Evolutionary conservation across 2,113 vertebrate species (phyloP).

Genomic region (Mastomys coucha): DNA sequence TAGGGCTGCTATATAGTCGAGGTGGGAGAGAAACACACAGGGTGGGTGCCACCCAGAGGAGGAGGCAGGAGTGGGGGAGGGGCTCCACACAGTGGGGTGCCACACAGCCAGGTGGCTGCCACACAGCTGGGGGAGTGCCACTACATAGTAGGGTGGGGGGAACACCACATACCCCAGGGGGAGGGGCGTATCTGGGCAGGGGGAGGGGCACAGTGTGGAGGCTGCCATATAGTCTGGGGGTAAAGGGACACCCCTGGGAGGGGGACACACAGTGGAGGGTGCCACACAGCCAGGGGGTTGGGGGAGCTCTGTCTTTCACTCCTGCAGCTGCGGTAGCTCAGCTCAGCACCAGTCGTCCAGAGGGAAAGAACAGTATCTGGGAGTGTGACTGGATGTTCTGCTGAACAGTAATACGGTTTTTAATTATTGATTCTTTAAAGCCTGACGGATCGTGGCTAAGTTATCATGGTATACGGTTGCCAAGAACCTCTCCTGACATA

Average conservation of each 20-base stretch:
- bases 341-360: fast-evolving
- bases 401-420: not conserved
- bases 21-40: no score
- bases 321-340: not conserved
- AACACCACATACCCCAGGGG: no score
- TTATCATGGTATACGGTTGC: not conserved
- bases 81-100: not conserved
- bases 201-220: no score
- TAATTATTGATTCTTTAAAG: not conserved
- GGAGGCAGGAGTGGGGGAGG: not conserved
- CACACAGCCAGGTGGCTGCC: not conserved
- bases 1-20: not conserved
- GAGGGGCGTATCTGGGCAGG: no score
- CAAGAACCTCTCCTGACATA: not conserved
- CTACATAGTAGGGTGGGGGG: not conserved
- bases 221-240: not conserved
- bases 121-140: not conserved
- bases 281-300: not conserved
- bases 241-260: no score
- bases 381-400: not conserved
- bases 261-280: no score
- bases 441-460: not conserved
- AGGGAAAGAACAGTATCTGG: not conserved
- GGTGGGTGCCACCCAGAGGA: not conserved
- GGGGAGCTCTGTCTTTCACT: not conserved